These are phyloP conservation scores for Agrochola macilenta DNA, from an alignment of 2,888 invertebrate genomes.

Conservation along the genomic window DNA sequence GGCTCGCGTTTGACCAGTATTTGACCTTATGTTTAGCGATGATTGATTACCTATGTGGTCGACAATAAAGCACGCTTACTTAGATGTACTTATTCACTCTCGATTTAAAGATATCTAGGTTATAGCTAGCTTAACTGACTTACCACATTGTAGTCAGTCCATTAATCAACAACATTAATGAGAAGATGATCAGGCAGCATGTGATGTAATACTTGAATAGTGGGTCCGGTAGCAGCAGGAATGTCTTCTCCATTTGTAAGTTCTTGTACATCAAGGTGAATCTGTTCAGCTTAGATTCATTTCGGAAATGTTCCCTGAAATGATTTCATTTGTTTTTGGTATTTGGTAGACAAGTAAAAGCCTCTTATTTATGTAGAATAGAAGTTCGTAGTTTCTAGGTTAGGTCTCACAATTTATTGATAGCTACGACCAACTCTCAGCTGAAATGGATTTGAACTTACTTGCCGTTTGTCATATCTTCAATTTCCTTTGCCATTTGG, in stretches of 20 bases:
- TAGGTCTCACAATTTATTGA: conserved; percentile 1
- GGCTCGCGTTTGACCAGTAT: no score
- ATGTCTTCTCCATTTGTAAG: conserved; percentile 92
- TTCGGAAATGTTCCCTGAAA: conserved; percentile 92
- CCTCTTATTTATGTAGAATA: background rate
- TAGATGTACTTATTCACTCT: background rate
- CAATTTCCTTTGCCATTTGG: conserved; percentile 95
- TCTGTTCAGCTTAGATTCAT: conserved; percentile 90
- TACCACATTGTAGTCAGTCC: conserved; percentile 86
- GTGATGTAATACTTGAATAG: conserved; percentile 94
- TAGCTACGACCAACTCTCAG: background rate
- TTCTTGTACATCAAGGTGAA: conserved; percentile 87
- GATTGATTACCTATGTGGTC: background rate
- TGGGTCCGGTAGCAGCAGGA: conserved; percentile 94
- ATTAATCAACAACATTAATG: conserved; percentile 80
- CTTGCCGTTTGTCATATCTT: conserved; percentile 96
- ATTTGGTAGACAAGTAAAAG: background rate
- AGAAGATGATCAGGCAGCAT: conserved; percentile 82
- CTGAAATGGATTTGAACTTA: conserved; percentile 68
- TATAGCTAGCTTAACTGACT: conserved; percentile 44
- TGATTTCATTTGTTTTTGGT: background rate
- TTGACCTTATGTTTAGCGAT: background rate
- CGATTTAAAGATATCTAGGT: background rate
- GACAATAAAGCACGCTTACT: background rate
- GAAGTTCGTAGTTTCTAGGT: background rate